Evolutionary conservation across 2,797 vertebrate genomes (phyloP), one percentile per base, ranked within the genome.

Genomic region (Pyrrhura leucotis): DNA sequence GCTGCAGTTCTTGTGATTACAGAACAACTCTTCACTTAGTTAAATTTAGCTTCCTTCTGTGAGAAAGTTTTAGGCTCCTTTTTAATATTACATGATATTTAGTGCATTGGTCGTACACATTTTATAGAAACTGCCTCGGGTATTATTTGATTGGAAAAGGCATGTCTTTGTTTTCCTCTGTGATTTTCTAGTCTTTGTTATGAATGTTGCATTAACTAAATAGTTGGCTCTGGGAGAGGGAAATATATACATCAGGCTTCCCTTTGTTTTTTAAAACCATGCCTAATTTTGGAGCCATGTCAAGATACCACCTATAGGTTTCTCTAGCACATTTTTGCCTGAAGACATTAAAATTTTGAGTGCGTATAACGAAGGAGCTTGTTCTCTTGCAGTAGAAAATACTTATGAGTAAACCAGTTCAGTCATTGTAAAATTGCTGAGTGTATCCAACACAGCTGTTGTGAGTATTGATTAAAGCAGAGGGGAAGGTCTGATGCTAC

Each of bases 41-140:
- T 90, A 87, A 95, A 96, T 94, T 44, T 68, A 82, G 68, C 83
- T 91, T 79, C 79, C 74, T 85, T 94, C 89, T 83, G 45, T 85
- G 61, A 83, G 53, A 78, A 90, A 87, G 53, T 95, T 94, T 94
- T 75, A 68, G 42, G 31, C 65, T 90, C 25, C 42, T 83, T 91
- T 96, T 96, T 94, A 94, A 95, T 95, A 93, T 74, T 95, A 29
- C 81, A 71, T 62, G 78, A 67, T 94, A 65, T 85, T 96, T 91
- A 87, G 90, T n/a, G 56, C 81, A 80, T 58, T 93, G 78, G 28
- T 93, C 80, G 35, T 42, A 58, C 71, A 50, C 65, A 53, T 89
- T 93, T 94, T 95, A 48, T 50, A 90, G 66, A 72, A 89, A 92
- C 50, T 77, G 90, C 95, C 91, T 90, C 20, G 45, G 81, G 92